These are phyloP conservation scores for Eubasilissa splendida DNA, from an alignment of 2,888 invertebrate species.

Conservation along the genomic window DNA sequence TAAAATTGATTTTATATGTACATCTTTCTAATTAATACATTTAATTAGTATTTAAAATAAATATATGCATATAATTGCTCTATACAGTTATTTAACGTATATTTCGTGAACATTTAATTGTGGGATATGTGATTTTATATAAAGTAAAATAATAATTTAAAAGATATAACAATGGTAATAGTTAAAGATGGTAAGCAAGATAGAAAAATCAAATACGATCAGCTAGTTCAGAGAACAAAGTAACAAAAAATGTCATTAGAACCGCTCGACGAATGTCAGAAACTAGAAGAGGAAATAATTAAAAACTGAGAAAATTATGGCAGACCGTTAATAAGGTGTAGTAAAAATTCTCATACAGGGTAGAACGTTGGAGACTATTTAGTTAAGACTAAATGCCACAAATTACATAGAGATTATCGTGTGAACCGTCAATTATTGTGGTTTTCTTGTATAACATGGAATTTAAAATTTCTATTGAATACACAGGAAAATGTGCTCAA, in stretches of 20 bases:
- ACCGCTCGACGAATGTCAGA: background rate
- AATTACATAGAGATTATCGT: background rate
- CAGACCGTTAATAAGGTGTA: background rate
- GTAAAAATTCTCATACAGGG: background rate
- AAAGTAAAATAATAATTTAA: no score
- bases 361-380: background rate
- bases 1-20: no score
- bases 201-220: no score
- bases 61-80: no score
- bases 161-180: no score
- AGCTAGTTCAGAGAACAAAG: no score
- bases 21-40: no score
- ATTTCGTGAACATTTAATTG: no score
- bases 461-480: background rate
- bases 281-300: background rate
- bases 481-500: background rate
- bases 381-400: background rate
- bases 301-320: background rate
- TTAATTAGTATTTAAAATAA: no score
- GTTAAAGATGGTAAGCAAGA: no score
- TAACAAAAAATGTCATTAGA: background rate
- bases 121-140: no score
- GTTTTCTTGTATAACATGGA: background rate
- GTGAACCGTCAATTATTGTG: background rate
- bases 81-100: no score